Base-by-base conservation (phyloP, 2,113 vertebrate species). In the Scopus umbretta region DNA sequence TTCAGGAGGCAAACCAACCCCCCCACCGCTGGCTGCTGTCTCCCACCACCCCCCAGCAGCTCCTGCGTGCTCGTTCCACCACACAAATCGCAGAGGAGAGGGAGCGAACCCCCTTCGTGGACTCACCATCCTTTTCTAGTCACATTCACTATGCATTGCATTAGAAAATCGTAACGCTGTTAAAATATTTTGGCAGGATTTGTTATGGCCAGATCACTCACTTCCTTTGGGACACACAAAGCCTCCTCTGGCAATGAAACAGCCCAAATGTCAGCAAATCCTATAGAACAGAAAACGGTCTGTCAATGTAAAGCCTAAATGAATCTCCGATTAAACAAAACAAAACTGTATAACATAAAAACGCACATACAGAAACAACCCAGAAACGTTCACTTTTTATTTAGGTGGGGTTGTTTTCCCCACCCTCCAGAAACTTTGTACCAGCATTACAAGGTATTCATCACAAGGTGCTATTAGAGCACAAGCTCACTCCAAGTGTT, bases 151-250 rank as follows among this genome's bases (percentile, higher is more conserved):
- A 96, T 7, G 80, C 93, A 96, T 93, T 94, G 94, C 94, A 94
- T 96, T 97, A 96, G 95, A 96, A 96, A 96, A 97, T 95, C 84
- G 89, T 92, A 97, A 97, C 91, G 95, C 94, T 96, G 92, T 97
- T 96, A 96, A 94, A 96, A 97, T 96, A 97, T 96, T 97, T 97
- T 96, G 96, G 95, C 90, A 92, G 91, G 96, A 90, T 96, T 97
- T 97, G 95, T 95, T 96, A 97, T 91, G 92, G 96, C 92, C 96
- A 97, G 94, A 96, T 97, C 95, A 96, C 96, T 97, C 96, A 96
- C 96, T 95, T 97, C 96, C 95, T 97, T 96, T 97, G 93, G 95
- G 96, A 96, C 90, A 96, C 94, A 96, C 94, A 96, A 96, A 96
- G 96, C 72, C 94, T 97, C 88, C 86, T 94, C 76, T 68, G 58